These are phyloP conservation scores for Sakesphorus luctuosus DNA, from an alignment of 2,113 vertebrate genomes.

Conservation along the genomic window DNA sequence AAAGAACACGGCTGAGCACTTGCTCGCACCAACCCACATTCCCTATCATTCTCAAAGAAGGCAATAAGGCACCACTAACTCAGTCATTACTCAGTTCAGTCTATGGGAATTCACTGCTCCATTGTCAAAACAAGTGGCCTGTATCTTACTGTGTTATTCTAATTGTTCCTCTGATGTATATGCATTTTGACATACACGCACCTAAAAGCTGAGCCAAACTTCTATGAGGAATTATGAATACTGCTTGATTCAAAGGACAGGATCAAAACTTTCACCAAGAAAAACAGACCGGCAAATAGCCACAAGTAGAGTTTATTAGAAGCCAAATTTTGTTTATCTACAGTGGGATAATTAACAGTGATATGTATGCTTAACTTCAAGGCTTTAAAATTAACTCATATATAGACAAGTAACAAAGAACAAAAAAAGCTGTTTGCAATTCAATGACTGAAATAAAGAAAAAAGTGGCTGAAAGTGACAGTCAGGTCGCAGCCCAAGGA, in stretches of 20 bases:
- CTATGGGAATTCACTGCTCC: background rate
- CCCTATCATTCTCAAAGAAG: background rate
- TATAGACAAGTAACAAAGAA: background rate
- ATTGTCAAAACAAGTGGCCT: background rate
- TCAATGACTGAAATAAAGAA: background rate
- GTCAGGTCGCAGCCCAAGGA: background rate
- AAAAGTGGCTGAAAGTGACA: background rate
- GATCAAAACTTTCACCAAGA: background rate
- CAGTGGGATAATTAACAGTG: background rate
- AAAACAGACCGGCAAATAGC: background rate
- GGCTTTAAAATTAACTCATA: background rate
- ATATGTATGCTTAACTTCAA: background rate
- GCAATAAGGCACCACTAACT: too few relatives aligned
- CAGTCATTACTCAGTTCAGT: background rate
- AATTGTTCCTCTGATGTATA: background rate
- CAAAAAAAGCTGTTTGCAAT: background rate
- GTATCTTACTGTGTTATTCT: background rate
- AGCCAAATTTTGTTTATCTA: background rate
- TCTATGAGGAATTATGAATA: background rate
- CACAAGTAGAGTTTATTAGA: background rate
- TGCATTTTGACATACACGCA: background rate
- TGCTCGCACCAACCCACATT: background rate
- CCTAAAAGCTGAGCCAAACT: background rate
- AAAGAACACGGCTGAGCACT: background rate
- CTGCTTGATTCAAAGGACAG: background rate